Conservation (phyloP, 2,888 invertebrate genomes). For the Mythimna pallens region DNA sequence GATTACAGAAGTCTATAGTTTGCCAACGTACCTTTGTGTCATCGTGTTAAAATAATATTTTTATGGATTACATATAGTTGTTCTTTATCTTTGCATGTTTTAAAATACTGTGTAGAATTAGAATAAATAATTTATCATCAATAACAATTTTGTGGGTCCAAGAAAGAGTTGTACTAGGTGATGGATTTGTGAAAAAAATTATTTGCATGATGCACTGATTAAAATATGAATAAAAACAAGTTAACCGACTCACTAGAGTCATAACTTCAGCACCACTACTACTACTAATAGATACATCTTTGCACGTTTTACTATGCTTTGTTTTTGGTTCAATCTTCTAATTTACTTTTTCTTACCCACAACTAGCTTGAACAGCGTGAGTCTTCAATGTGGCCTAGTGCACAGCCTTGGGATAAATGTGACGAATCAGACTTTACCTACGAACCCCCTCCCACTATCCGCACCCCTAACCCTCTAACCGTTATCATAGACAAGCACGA, state of each 20-base stretch:
- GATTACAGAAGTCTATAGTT: not conserved
- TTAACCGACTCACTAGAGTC: slow-evolving; percentile 1
- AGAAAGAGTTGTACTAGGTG: not conserved
- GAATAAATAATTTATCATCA: not conserved
- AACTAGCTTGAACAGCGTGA: slow-evolving; percentile 86
- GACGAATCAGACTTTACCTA: slow-evolving; percentile 82
- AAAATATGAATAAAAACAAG: not conserved
- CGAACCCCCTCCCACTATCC: slow-evolving; percentile 72
- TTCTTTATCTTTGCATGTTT: not conserved
- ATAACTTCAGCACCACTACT: not conserved
- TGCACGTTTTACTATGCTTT: slow-evolving; percentile 33
- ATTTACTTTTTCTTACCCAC: slow-evolving; percentile 74
- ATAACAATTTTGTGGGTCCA: not conserved
- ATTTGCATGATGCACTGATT: too few relatives aligned
- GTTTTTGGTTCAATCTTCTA: slow-evolving; percentile 66
- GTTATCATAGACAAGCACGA: slow-evolving; percentile 62
- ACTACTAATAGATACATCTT: not conserved
- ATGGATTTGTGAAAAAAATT: not conserved
- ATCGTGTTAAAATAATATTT: not conserved
- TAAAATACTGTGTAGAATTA: not conserved
- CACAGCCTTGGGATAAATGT: slow-evolving; percentile 83
- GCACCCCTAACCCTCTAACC: slow-evolving; percentile 58
- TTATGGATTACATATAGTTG: not conserved
- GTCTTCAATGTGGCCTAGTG: slow-evolving; percentile 80
- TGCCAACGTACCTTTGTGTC: not conserved